Conservation (phyloP, 2,113 vertebrate species). For the Bombycilla garrulus region DNA sequence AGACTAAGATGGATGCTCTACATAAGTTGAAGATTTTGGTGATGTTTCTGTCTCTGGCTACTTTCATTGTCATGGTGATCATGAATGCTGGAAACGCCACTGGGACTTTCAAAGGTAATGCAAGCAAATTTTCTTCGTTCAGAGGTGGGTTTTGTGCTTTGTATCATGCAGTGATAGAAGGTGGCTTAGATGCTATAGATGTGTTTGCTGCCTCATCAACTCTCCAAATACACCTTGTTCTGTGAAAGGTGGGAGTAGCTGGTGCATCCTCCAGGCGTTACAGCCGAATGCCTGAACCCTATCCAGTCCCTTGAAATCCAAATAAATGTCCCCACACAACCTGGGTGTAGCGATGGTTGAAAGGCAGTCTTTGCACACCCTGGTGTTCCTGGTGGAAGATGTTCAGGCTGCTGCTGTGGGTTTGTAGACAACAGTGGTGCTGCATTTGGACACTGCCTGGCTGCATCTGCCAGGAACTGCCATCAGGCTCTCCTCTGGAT, state of each 20-base stretch:
- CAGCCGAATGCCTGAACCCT: not conserved
- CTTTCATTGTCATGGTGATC: slow-evolving; percentile 3
- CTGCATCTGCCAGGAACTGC: not conserved
- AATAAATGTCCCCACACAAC: not conserved
- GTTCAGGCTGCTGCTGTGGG: not conserved
- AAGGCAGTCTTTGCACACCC: not conserved
- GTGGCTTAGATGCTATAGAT: not conserved
- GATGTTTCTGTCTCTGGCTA: slow-evolving; percentile 19
- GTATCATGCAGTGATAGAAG: accelerated
- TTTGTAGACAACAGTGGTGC: not conserved
- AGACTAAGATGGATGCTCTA: slow-evolving; percentile 8
- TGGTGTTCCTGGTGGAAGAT: not conserved
- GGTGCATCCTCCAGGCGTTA: not conserved
- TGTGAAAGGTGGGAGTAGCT: not conserved
- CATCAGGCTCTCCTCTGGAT: not conserved
- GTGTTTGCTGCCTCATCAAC: not conserved
- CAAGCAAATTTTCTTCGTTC: not conserved
- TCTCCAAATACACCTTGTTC: not conserved
- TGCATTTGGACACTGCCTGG: not conserved
- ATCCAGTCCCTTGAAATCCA: not conserved
- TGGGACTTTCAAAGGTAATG: slow-evolving; percentile 48
- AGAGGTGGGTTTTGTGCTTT: not conserved
- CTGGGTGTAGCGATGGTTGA: not conserved
- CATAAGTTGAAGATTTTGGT: slow-evolving; percentile 26
- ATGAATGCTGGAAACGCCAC: slow-evolving; percentile 48